Conservation (phyloP, 2,797 vertebrate genomes). For the Margarornis squamiger region DNA sequence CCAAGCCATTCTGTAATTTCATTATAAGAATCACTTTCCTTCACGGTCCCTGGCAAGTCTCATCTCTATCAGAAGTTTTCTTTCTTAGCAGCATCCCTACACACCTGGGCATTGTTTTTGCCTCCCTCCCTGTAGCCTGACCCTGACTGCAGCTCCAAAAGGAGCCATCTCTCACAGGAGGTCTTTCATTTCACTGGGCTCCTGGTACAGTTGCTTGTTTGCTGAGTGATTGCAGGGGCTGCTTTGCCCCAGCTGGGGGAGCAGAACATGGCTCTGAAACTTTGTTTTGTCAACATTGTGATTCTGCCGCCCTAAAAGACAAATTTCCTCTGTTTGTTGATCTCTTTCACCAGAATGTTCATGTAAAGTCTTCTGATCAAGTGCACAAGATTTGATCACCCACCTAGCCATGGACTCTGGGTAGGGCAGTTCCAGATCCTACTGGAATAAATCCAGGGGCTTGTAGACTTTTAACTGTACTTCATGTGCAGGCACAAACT, state of each 20-base stretch:
- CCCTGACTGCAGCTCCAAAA: neutral
- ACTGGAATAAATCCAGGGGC: neutral
- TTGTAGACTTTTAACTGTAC: neutral
- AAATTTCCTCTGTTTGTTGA: neutral
- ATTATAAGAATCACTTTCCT: neutral
- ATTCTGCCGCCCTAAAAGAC: neutral
- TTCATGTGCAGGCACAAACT: neutral
- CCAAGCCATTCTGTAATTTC: neutral
- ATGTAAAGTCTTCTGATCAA: accelerated
- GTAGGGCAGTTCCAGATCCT: neutral
- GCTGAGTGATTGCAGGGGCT: neutral
- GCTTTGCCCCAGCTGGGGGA: too few species aligned
- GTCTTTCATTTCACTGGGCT: neutral
- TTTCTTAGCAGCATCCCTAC: neutral
- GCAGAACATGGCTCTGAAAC: accelerated
- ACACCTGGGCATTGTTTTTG: too few species aligned
- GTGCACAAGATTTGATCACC: neutral
- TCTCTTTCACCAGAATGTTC: neutral
- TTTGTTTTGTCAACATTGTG: too few species aligned
- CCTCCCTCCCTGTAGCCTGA: neutral
- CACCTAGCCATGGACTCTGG: neutral
- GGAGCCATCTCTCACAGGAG: neutral
- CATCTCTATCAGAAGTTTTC: too few species aligned
- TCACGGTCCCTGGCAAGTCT: too few species aligned
- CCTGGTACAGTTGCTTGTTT: accelerated